These are phyloP conservation scores for Toxostoma redivivum DNA, from an alignment of 2,113 vertebrate species.

Conservation along the genomic window DNA sequence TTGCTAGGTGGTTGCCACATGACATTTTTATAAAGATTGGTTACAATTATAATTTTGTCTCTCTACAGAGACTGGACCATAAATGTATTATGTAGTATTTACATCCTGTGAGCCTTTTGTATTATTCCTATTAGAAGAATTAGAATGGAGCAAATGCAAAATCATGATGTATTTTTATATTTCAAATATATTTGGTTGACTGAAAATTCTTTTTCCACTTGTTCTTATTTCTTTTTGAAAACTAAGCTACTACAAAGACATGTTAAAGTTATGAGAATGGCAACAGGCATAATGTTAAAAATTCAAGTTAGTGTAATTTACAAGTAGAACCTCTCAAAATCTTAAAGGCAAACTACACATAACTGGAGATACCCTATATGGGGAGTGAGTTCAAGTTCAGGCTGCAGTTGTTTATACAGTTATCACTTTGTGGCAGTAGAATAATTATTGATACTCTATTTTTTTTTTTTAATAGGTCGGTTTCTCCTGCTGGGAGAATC, in stretches of 20 bases:
- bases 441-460: neutral
- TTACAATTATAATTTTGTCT: neutral
- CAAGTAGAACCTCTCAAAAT: neutral
- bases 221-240: neutral
- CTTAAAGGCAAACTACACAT: neutral
- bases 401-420: neutral
- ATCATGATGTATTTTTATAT: neutral
- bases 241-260: neutral
- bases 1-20: neutral
- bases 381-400: neutral
- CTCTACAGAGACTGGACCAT: neutral
- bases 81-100: neutral
- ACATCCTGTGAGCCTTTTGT: neutral
- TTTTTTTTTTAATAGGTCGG: slow-evolving; percentile 72
- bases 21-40: neutral
- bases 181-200: neutral
- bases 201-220: neutral
- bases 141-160: neutral
- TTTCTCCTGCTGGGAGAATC: slow-evolving; percentile 87
- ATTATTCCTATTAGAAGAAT: neutral
- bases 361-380: neutral
- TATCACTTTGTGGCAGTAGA: neutral
- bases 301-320: neutral
- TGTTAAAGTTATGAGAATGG: neutral
- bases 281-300: neutral